A percentile compares a stretch with the other conserved stretches of the same genome.
Evolutionary conservation across 2,888 invertebrate genomes (phyloP).

Genomic region (Lacanobia wlatinum): DNA sequence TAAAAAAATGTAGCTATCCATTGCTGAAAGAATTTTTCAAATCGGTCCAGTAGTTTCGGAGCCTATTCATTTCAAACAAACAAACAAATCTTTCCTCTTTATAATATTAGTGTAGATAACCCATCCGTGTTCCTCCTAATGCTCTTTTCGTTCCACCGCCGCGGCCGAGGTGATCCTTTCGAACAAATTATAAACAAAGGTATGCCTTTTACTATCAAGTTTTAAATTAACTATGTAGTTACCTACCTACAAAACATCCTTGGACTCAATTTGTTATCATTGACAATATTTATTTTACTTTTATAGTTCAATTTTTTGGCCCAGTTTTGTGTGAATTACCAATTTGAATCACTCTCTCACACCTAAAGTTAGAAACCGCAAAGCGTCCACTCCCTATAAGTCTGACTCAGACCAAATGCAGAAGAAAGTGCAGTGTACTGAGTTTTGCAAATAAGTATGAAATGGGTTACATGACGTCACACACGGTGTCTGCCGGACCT

Average conservation of each 20-base stretch:
- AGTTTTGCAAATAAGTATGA: slow-evolving; percentile 24
- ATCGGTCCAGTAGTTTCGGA: too few species aligned
- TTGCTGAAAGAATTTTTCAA: too few species aligned
- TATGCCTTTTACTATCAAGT: neutral
- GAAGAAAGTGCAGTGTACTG: slow-evolving; percentile 26
- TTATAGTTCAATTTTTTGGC: slow-evolving; percentile 8
- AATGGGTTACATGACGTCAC: slow-evolving; percentile 26
- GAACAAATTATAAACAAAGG: too few species aligned
- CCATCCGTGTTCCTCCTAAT: too few species aligned
- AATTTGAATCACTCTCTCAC: slow-evolving; percentile 23
- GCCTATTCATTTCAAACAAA: too few species aligned
- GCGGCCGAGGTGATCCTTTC: too few species aligned
- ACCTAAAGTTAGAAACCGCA: slow-evolving; percentile 10
- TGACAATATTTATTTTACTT: slow-evolving; percentile 17
- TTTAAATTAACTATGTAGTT: slow-evolving; percentile 1
- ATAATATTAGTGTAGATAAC: too few species aligned
- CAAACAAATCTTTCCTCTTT: too few species aligned
- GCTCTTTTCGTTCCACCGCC: too few species aligned
- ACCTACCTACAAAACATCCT: slow-evolving; percentile 24
- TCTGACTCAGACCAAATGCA: slow-evolving; percentile 30
- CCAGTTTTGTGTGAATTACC: neutral
- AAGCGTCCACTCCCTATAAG: slow-evolving; percentile 9
- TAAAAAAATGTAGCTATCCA: too few species aligned
- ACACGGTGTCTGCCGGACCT: slow-evolving; percentile 2
- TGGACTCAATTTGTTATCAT: slow-evolving; percentile 43